Evolutionary conservation across 1,140 invertebrate species (phyloP), one percentile per base, ranked within the genome.

Genomic region (Brachionus koreanus): DNA sequence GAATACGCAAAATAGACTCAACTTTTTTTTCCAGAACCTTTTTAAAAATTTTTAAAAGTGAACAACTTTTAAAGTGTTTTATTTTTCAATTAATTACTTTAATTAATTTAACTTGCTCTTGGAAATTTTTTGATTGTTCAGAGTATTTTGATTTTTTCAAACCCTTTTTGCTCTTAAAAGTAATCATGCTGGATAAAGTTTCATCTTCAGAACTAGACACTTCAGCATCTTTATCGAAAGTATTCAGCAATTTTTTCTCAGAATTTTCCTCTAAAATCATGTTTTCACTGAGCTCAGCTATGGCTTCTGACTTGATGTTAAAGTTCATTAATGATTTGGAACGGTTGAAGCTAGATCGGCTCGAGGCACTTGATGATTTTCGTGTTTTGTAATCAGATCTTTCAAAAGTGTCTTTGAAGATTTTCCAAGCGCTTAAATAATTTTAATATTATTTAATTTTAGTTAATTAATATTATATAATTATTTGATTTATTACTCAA

Each of bases 11-110:
- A 10, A 16, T 23, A 10, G 49, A 25, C 37, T 79, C 76, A 42
- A 79, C 23, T 79, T 61, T 79, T 65, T 57, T 65, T 49, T 79
- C 76, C 42, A 65, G 61, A 42, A 12, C 35, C 76, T 65, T 75
- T n/a, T 12, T 33, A 43, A 46, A 65, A 16, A 25, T 79, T 79
- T 37, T 7, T 16, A 16, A 61, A 9, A 42, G 9, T 33, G 10
- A 42, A 35, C 29, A 33, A 42, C 0, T 29, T 10, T 42, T 10
- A 23, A 23, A n/a, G 0, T 29, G 5, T 52, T 49, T 23, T 52
- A 19, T 16, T 9, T 13, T 79, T 43, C n/a, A n/a, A n/a, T 29
- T 25, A 13, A 33, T 79, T 79, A 65, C 61, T 61, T 25, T 79
- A 7, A 42, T 79, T 35, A 5, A 13, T 74, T 74, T 74, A 35